These are phyloP conservation scores for Sander lucioperca DNA, from an alignment of 2,113 vertebrate species.

Conservation along the genomic window DNA sequence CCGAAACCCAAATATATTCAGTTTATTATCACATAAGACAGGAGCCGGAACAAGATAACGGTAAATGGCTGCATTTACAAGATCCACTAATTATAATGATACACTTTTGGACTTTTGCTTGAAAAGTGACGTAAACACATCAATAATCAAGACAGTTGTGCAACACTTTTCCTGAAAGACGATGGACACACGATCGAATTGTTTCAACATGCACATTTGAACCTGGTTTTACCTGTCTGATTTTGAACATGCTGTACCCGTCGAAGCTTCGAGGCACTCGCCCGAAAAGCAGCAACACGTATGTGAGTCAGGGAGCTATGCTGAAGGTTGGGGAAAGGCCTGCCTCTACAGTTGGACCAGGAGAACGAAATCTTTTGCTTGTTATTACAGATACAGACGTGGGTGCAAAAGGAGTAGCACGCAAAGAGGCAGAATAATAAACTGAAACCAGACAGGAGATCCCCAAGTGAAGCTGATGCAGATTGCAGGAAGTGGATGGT, in stretches of 20 bases:
- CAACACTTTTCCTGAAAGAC: constrained; percentile 35
- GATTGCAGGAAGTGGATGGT: constrained; percentile 55
- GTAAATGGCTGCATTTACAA: neutral
- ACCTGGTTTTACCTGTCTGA: constrained; percentile 55
- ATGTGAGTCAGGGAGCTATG: constrained; percentile 26
- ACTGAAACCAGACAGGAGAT: constrained; percentile 50
- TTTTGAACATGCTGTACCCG: constrained; percentile 11
- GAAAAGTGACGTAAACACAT: no score
- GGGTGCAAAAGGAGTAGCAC: constrained; percentile 24
- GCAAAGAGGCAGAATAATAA: constrained; percentile 41
- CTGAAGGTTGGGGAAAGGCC: constrained; percentile 25
- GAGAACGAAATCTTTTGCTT: constrained; percentile 56
- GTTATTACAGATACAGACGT: constrained; percentile 33
- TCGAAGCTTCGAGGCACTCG: neutral
- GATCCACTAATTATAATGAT: neutral
- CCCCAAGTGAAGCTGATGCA: constrained; percentile 32
- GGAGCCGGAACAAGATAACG: neutral
- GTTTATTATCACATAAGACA: neutral
- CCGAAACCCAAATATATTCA: neutral
- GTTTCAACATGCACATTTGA: constrained; percentile 39
- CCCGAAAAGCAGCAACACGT: neutral
- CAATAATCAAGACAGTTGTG: no score
- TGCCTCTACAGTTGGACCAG: constrained; percentile 42
- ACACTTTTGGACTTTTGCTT: no score
- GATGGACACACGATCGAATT: neutral